Conservation (phyloP, 1,140 invertebrate genomes). For the Tetranychus urticae region DNA sequence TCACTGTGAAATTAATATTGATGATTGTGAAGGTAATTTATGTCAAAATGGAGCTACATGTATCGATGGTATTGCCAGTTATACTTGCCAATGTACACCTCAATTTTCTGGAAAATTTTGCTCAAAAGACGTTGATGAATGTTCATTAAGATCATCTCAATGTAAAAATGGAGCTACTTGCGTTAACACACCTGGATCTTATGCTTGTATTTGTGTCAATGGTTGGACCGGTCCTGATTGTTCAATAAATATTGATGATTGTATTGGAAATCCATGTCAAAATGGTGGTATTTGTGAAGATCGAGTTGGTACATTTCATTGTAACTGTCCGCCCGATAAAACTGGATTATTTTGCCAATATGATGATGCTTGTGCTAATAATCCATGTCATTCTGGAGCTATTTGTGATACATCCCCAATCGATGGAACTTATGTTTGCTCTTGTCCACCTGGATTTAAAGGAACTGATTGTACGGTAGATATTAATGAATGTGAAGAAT, state of each 20-base stretch:
- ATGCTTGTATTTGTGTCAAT: conserved; percentile 86
- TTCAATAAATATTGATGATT: conserved; percentile 79
- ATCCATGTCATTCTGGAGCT: conserved; percentile 76
- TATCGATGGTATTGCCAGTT: conserved; percentile 54
- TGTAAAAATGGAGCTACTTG: conserved; percentile 64
- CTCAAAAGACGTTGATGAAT: conserved; percentile 14
- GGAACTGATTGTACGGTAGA: conserved; percentile 76
- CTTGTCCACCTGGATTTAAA: conserved; percentile 70
- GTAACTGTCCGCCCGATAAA: conserved; percentile 80
- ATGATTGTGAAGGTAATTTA: neutral
- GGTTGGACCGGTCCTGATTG: conserved; percentile 79
- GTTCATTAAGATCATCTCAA: neutral
- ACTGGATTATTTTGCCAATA: conserved; percentile 78
- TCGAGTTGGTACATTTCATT: conserved; percentile 75
- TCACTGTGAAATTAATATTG: conserved; percentile 31
- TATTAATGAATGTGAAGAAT: conserved; percentile 85
- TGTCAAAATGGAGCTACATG: conserved; percentile 75
- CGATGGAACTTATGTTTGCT: conserved; percentile 78
- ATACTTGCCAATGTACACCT: conserved; percentile 58
- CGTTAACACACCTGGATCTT: conserved; percentile 65
- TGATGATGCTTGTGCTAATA: conserved; percentile 86
- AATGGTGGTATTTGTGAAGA: conserved; percentile 92
- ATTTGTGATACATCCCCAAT: conserved; percentile 87
- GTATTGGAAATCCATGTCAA: conserved; percentile 62
- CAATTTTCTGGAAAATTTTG: conserved; percentile 62